Base-by-base conservation (phyloP, 2,113 vertebrate genomes). In the Dascyllus trimaculatus region DNA sequence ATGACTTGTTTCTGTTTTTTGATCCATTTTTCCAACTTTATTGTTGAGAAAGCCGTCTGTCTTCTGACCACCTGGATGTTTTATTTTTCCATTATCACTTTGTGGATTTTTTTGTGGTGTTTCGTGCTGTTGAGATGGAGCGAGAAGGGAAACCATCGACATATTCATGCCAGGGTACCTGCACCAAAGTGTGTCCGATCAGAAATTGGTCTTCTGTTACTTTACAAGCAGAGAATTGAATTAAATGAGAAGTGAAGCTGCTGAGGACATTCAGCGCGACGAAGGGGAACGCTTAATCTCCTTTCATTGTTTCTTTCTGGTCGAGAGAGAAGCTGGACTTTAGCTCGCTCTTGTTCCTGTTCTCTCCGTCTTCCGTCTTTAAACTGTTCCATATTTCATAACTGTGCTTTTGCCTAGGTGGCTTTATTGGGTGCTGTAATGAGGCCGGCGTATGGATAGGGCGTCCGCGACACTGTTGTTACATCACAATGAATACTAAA, bases 401-500 rank as follows among this genome's bases (percentile, higher is more conserved):
- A 48, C 63, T 48, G 49, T 9, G 7, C 9, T 56, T n/a, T 17
- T 38, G 75, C 58, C 26, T 21, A 22, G 58, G 11, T 57, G 56
- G 2, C 32, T 53, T 53, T 60, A 69, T 53, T 19, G 35, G 21
- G 14, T 18, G 35, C 11, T 48, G 25, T 48, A 38, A 78, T 78
- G 35, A 69, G 64, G 24, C 10, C 19, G 11, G 5, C 14, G 6
- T 22, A 46, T 62, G 53, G n/a, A 54, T 40, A 2, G 6, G 48
- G 26, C 4, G 48, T 54, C 48, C 46, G 48, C 6, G 2, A 5
- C n/a, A 22, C 25, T 17, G 7, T 22, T 48, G 40, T 56, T 48
- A 18, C 25, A 49, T 13, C 51, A 56, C 65, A 63, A 63, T 21
- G 58, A 78, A 63, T 48, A 56, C 38, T 54, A 5, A 70, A 62